Base-by-base conservation (phyloP, 2,113 vertebrate species). In the Rhagologus leucostigma region DNA sequence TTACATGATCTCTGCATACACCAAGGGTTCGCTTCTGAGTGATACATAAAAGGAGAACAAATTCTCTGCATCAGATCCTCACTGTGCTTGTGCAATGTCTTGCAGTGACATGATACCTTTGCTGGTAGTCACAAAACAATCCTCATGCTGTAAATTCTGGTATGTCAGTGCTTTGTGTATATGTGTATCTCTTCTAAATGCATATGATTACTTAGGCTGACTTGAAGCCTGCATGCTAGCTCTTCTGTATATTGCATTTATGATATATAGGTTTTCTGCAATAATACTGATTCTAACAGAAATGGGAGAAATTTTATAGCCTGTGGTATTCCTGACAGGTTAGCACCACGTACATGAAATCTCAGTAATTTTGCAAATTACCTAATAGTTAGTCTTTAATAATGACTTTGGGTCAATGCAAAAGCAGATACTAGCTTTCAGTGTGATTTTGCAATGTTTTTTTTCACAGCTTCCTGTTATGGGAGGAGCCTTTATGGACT, bases 401-500 rank as follows among this genome's bases (percentile, higher is more conserved):
- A 33, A 53, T 52, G 21, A 18, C 35, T 71, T 70, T 46, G 52
- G 82, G 44, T 76, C 22, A 47, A 60, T 57, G 16, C 47, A 93
- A 83, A 84, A 81, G 17, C 41, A 49, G 15, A 16, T 52, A 33
- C 0, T 70, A 19, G 3, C n/a, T 35, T 77, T 74, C 67, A 23
- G 12, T 44, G 16, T 98, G 52, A 97, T 89, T 42, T 73, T 95
- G 47, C 80, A 33, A 6, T 89, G 9, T 96, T 74, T 75, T 95
- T 55, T 87, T 94, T 87, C n/a, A n/a, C 98, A 99, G 99, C 98
- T 99, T 97, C 99, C 99, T 59, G 99, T 99, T 39, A 99, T 99
- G 99, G 99, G 99, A 77, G 99, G 99, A 30, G 99, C 98, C 44
- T 99, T 99, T 97, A 99, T 99, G 99, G 99, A 99, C 97, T 99